These are phyloP conservation scores for Nezara viridula DNA, from an alignment of 2,888 invertebrate species.

Conservation along the genomic window DNA sequence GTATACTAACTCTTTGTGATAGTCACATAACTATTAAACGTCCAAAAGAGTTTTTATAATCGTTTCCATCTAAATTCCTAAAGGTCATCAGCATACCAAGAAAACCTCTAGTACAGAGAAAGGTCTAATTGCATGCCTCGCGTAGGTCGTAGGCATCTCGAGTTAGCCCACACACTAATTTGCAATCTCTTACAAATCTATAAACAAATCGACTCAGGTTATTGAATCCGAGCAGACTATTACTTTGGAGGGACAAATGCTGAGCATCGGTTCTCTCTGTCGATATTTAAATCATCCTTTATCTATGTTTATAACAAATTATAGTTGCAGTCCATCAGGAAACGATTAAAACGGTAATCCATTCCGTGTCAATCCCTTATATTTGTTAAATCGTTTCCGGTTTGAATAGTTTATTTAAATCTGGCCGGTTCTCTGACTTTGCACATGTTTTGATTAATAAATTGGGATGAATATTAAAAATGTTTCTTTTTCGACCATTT, in stretches of 20 bases:
- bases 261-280: not conserved
- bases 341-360: not conserved
- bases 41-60: not conserved
- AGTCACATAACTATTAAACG: too few relatives aligned
- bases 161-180: not conserved
- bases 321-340: too few relatives aligned
- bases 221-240: not conserved
- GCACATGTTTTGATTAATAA: not conserved
- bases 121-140: not conserved
- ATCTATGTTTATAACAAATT: not conserved
- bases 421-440: not conserved
- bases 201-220: not conserved
- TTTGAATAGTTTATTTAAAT: not conserved
- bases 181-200: not conserved
- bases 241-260: not conserved
- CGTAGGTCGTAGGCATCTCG: slow-evolving; percentile 9
- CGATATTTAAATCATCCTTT: not conserved
- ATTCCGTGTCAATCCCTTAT: not conserved
- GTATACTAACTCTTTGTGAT: too few relatives aligned
- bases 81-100: not conserved
- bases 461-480: not conserved
- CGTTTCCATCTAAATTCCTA: not conserved
- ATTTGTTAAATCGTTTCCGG: not conserved
- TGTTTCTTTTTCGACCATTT: not conserved
- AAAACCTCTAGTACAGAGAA: not conserved